Percentiles rank a stretch among this genome's conserved stretches.
These are phyloP conservation scores for Heliothis peltigera DNA, from an alignment of 2,888 invertebrate species.

Conservation along the genomic window DNA sequence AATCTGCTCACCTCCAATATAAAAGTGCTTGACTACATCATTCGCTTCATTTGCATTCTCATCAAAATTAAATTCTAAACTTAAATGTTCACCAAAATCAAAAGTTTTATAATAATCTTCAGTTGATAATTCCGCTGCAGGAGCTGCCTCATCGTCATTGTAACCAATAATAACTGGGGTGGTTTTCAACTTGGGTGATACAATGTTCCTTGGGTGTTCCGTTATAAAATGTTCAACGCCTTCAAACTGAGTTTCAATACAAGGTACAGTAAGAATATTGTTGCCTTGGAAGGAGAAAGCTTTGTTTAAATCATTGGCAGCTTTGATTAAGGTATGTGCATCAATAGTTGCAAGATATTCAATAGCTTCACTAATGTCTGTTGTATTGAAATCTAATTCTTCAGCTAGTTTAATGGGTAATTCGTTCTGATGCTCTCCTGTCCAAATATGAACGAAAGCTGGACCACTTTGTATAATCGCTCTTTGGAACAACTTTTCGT, in stretches of 20 bases:
- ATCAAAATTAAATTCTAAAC: constrained; percentile 25
- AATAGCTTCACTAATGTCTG: constrained; percentile 35
- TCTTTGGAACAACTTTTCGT: constrained; percentile 46
- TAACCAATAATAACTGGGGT: constrained; percentile 40
- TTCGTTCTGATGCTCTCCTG: constrained; percentile 12
- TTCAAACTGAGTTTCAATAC: constrained; percentile 41
- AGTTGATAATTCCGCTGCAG: background rate
- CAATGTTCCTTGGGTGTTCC: constrained; percentile 29
- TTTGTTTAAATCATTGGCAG: constrained; percentile 12
- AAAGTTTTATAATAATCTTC: constrained; percentile 4
- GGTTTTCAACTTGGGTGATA: constrained; percentile 21
- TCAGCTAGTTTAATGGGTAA: constrained; percentile 29
- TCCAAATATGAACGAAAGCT: constrained; percentile 10
- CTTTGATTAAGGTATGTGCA: constrained; percentile 15
- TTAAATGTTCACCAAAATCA: constrained; percentile 4
- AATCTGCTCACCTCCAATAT: constrained; percentile 40
- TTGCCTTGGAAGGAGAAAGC: background rate
- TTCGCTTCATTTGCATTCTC: constrained; percentile 18
- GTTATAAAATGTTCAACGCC: constrained; percentile 38
- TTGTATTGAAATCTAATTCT: constrained; percentile 28
- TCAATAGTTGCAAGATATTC: constrained; percentile 33
- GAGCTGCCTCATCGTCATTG: constrained; percentile 31
- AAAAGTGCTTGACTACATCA: constrained; percentile 30
- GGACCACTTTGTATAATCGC: constrained; percentile 50
- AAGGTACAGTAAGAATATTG: constrained; percentile 10